Percentiles rank a stretch among this genome's conserved stretches.
These are phyloP conservation scores for Temnothorax unifasciatus DNA, from an alignment of 2,888 invertebrate genomes.

Conservation along the genomic window DNA sequence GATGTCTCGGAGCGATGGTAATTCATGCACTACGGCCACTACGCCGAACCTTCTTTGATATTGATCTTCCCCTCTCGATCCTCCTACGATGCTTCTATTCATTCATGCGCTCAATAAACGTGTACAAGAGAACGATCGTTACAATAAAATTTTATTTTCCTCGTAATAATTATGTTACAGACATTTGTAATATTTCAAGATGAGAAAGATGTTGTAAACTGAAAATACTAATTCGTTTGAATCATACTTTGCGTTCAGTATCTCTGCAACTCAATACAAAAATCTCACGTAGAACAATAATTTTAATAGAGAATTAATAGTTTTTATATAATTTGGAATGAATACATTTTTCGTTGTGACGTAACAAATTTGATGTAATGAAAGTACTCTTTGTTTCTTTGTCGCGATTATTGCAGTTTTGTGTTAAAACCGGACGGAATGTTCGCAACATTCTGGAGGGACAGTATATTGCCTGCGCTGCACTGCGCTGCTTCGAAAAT, in stretches of 20 bases:
- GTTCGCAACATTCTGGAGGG: not conserved
- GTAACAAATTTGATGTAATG: not conserved
- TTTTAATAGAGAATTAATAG: not conserved
- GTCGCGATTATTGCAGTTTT: not conserved
- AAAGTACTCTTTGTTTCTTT: not conserved
- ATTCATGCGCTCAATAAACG: not conserved
- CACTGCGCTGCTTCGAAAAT: not conserved
- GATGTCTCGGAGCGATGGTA: conserved; percentile 76
- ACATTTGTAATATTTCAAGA: not conserved
- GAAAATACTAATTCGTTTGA: not conserved
- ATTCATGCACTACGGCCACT: conserved; percentile 69
- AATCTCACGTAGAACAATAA: not conserved
- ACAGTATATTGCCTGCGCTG: not conserved
- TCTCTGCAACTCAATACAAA: not conserved
- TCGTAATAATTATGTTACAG: not conserved
- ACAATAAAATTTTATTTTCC: not conserved
- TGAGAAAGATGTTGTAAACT: not conserved
- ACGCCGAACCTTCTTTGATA: conserved; percentile 67
- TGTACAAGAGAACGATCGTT: not conserved
- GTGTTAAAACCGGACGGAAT: conserved; percentile 8
- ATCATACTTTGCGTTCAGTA: not conserved
- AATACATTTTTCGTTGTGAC: not conserved
- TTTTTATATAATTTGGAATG: not conserved
- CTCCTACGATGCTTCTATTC: conserved; percentile 55
- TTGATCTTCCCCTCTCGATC: conserved; percentile 65